Percentiles rank a stretch among this genome's conserved stretches.
Evolutionary conservation across 2,888 invertebrate genomes (phyloP).

Genomic region (Endotricha flammealis): DNA sequence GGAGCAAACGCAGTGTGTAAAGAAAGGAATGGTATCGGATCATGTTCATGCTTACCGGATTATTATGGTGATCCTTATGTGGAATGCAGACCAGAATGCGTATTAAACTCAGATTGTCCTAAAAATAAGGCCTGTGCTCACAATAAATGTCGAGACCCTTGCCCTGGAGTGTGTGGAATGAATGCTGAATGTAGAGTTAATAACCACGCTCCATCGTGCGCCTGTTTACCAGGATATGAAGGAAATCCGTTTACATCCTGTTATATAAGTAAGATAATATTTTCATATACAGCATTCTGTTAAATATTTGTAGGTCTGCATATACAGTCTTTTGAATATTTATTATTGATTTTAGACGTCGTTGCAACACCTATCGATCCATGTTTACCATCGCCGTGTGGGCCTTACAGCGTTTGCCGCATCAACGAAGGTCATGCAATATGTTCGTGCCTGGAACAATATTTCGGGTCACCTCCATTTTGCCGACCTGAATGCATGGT

Average conservation of each 20-base stretch:
- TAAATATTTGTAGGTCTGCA: not conserved
- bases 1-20: conserved; percentile 91
- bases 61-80: conserved; percentile 92
- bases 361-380: conserved; percentile 68
- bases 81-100: conserved; percentile 92
- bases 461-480: conserved; percentile 87
- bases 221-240: conserved; percentile 84
- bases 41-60: conserved; percentile 88
- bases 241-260: conserved; percentile 89
- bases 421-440: conserved; percentile 85
- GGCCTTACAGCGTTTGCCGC: conserved; percentile 88
- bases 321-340: conserved; percentile 2
- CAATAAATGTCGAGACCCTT: conserved; percentile 91
- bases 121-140: conserved; percentile 87
- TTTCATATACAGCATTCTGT: not conserved
- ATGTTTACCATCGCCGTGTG: conserved; percentile 84
- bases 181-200: conserved; percentile 90
- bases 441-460: conserved; percentile 87
- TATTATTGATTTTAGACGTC: conserved; percentile 41
- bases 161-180: conserved; percentile 88
- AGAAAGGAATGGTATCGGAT: conserved; percentile 87
- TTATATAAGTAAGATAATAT: conserved; percentile 68
- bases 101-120: conserved; percentile 90
- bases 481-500: conserved; percentile 90
- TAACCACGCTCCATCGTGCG: conserved; percentile 89